A percentile compares a stretch with the other conserved stretches of the same genome.
Conservation (phyloP, 2,797 vertebrate species). For the Scyliorhinus canicula region DNA sequence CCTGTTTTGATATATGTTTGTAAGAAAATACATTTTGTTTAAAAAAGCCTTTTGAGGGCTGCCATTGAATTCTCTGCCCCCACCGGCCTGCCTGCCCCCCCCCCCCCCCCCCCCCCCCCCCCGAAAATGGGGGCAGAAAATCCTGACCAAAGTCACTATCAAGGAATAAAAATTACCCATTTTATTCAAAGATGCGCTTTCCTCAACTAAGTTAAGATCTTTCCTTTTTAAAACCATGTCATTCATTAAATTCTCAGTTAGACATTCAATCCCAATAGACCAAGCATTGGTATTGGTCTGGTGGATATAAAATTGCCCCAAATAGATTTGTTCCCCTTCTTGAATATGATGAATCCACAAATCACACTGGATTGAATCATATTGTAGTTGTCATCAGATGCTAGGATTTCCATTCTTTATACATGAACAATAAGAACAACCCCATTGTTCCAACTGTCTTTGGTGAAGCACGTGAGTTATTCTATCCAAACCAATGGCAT, state of each 20-base stretch:
- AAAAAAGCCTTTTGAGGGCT: too few species aligned
- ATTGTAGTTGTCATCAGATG: not conserved
- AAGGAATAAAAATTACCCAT: not conserved
- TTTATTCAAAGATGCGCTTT: not conserved
- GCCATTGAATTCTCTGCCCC: too few species aligned
- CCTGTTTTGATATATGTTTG: too few species aligned
- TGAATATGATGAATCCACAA: not conserved
- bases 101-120: too few species aligned
- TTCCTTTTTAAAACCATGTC: not conserved
- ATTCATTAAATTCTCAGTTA: not conserved
- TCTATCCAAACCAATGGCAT: not conserved
- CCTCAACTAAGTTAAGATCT: not conserved
- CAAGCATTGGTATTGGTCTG: not conserved
- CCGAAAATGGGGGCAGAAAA: too few species aligned
- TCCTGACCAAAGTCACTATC: too few species aligned
- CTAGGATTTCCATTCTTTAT: not conserved
- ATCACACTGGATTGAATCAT: not conserved
- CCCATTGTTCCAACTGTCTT: not conserved
- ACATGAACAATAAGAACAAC: not conserved
- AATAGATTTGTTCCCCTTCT: not conserved
- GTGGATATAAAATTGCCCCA: not conserved
- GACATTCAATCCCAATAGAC: not conserved
- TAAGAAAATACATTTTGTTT: too few species aligned
- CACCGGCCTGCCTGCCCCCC: too few species aligned
- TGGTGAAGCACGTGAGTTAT: not conserved